Evolutionary conservation across 2,113 vertebrate genomes (phyloP), one percentile per base, ranked within the genome.

Genomic region (Phrynosoma blainvillii): DNA sequence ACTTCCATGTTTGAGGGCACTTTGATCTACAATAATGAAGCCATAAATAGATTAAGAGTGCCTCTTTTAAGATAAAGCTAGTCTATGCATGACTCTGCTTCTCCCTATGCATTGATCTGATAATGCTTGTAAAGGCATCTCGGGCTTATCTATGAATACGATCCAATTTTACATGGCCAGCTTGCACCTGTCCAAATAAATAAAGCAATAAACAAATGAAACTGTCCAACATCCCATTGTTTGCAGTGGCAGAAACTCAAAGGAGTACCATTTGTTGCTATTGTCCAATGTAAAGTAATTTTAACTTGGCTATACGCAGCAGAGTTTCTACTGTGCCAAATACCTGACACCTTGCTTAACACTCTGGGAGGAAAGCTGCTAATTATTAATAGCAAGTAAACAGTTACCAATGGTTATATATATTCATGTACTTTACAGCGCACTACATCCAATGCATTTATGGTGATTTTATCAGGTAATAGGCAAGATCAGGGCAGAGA

Each of bases 301-400:
- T 93, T 92, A 94, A 91, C 76, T 90, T 86, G 94, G 92, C 89
- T 0, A 70, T 86, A 92, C 42, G 91, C 88, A 90, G 89, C 18
- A 89, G 92, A 91, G 90, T 93, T 94, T 92, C 93, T 89, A 84
- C 93, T 94, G 91, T 93, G 88, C 79, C 77, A 71, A 94, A 84
- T 62, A 89, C 12, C 0, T 79, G 86, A 90, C 56, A 93, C 90
- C 91, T 92, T 92, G 87, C 92, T 62, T 93, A 93, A 95, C 87
- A 93, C 92, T 90, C 92, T 88, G 82, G 71, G 89, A 90, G 71
- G 90, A 93, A 93, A 89, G 93, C 84, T 96, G 95, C 94, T 96
- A 96, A 95, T 96, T 94, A 96, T 95, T 96, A 96, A 96, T 96
- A 94, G 94, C 94, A 93, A 91, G 95, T 92, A 96, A 96, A 96